Evolutionary conservation across 2,888 invertebrate species (phyloP), one percentile per base, ranked within the genome.

Genomic region (Fragum sueziense): DNA sequence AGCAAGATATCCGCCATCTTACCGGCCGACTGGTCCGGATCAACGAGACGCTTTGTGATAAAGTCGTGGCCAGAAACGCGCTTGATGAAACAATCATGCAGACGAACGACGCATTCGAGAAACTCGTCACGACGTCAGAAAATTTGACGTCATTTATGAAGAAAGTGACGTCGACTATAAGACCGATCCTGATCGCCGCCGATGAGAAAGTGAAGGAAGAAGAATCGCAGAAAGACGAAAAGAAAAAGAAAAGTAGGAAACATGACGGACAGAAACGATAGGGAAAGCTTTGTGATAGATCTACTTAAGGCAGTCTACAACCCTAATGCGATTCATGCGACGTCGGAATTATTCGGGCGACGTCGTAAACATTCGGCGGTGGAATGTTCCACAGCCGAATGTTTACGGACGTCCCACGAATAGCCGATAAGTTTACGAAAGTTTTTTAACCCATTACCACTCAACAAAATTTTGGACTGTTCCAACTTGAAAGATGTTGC

Each of bases 31-130:
- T 84, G 6, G 74, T 76, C 47, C 77, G 75, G 51, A 70, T 81
- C 9, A 84, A 84, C 57, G 84, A 84, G 51, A 61, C 51, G 1
- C 73, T 81, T 2, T 76, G 79, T 77, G 81, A 81, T 29, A 84
- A 79, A 59, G 74, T 77, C 4, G 75, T 81, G 17, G 77, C 79
- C n/a, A 62, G 81, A 52, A 79, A 74, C 20, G 72, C 75, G 17
- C 70, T 81, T 9, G 79, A 81, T 25, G 62, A 77, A 33, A 77
- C 81, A 0, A 81, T 84, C 2, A n/a, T 33, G 34, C 77, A 84
- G n/a, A 75, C 84, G 0, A 79, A 77, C 33, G 47, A 67, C 6
- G 79, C 81, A 0, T 84, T 84, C 51, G 59, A 74, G 20, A 73
- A 75, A 59, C 71, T 84, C 22, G 71, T 75, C n/a, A 67, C 71